Conservation (phyloP, 2,113 vertebrate species). For the Gobius niger region DNA sequence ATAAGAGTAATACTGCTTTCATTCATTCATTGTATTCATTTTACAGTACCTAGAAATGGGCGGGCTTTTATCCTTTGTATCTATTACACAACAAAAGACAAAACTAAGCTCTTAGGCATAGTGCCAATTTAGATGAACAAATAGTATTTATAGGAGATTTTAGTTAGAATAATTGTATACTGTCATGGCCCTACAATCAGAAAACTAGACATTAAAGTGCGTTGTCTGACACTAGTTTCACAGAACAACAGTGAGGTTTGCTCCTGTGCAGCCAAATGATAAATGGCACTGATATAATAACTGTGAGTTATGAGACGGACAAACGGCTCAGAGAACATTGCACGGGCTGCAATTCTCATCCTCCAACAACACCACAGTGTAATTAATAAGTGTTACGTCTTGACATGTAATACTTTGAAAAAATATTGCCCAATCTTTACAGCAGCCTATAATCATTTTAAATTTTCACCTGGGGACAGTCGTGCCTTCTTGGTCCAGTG, state of each 20-base stretch:
- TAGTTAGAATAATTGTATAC: not conserved
- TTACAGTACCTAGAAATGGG: no score
- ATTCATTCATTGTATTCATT: no score
- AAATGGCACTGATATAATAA: constrained; percentile 39
- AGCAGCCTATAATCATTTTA: constrained; percentile 57
- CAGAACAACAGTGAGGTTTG: constrained; percentile 30
- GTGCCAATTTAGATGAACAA: no score
- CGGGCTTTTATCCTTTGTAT: no score
- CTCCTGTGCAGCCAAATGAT: constrained; percentile 41
- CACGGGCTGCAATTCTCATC: constrained; percentile 56
- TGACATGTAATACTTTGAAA: constrained; percentile 58
- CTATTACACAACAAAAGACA: no score
- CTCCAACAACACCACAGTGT: constrained; percentile 50
- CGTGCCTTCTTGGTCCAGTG: constrained; percentile 22
- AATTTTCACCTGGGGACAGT: constrained; percentile 62
- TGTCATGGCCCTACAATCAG: not conserved
- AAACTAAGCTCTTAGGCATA: no score
- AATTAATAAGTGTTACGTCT: constrained; percentile 67
- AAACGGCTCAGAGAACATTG: constrained; percentile 51
- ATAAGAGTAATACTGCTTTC: constrained; percentile 24
- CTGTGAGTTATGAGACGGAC: constrained; percentile 51
- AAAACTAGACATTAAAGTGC: not conserved
- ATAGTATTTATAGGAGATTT: no score
- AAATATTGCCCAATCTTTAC: constrained; percentile 62
- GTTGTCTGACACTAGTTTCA: constrained; percentile 4